Evolutionary conservation across 2,113 vertebrate species (phyloP), one percentile per base, ranked within the genome.

Genomic region (Urocitellus parryii): DNA sequence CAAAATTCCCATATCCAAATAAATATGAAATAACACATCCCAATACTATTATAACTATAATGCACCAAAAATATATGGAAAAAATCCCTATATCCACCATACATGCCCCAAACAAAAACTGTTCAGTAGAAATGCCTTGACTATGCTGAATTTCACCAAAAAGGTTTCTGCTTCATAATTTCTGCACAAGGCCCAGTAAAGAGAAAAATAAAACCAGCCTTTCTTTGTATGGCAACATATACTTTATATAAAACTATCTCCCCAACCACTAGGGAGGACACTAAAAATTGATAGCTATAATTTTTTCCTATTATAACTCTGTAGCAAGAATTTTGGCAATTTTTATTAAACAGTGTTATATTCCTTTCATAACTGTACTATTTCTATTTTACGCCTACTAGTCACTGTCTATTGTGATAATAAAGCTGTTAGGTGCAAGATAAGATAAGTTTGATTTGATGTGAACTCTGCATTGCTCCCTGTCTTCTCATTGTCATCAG

Each of bases 331-430:
- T 77, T 84, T 68, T 77, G 84, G 94, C 61, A 85, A 88, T 78
- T 88, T 94, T 96, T 76, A 88, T 86, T 85, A 84, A 93, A 93
- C 68, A 65, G 39, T 88, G 48, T 88, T 73, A 79, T 39, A 73
- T 84, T 72, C 56, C 22, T 97, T 90, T 95, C 78, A 88, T 51
- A 70, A 87, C n/a, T 81, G 45, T 8, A 82, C 72, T 53, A 29
- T 94, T 97, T 96, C 77, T 83, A 90, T 48, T 88, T 91, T 82
- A 74, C 20, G 42, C 88, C 80, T 73, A 70, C 48, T 88, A 61
- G 58, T 56, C 89, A 32, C 29, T 29, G 68, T 92, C 92, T 92
- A 10, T 29, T 78, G 90, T 95, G 81, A 80, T 92, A 92, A 91
- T 63, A 73, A 81, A 88, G 72, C 80, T 92, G 53, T 73, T 80